These are phyloP conservation scores for Drosophila leonis DNA, from an alignment of 2,888 invertebrate genomes.

Conservation along the genomic window DNA sequence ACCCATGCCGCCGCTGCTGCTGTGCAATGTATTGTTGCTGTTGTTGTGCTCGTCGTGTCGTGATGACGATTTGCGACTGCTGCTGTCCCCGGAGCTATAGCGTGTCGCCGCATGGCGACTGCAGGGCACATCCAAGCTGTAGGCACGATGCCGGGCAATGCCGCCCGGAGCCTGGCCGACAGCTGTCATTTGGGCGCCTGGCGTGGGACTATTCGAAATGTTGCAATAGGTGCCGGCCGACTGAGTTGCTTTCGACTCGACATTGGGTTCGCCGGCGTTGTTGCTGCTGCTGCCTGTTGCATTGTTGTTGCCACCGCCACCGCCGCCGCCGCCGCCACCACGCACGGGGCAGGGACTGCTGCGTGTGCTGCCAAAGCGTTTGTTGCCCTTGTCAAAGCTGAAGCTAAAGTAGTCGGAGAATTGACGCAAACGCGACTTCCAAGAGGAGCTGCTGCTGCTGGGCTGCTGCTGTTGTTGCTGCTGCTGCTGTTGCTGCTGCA, in stretches of 20 bases:
- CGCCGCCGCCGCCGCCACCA: no score
- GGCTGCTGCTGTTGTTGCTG: slow-evolving; percentile 41
- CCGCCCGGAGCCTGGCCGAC: slow-evolving; percentile 35
- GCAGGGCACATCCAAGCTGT: slow-evolving; percentile 85
- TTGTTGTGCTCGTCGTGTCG: slow-evolving; percentile 84
- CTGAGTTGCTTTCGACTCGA: neutral
- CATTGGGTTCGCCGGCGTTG: neutral
- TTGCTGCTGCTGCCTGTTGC: slow-evolving; percentile 13
- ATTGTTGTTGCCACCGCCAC: slow-evolving; percentile 67
- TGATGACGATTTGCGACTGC: slow-evolving; percentile 84
- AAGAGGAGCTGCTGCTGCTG: slow-evolving; percentile 67
- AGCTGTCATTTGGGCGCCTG: slow-evolving; percentile 35
- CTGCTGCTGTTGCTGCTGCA: slow-evolving; percentile 60
- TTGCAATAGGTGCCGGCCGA: slow-evolving; percentile 77
- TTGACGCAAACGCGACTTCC: slow-evolving; percentile 85
- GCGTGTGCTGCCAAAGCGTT: slow-evolving; percentile 84
- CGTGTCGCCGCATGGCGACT: slow-evolving; percentile 73
- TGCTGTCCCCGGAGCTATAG: slow-evolving; percentile 84
- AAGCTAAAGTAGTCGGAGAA: slow-evolving; percentile 85
- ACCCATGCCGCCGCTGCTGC: slow-evolving; percentile 72
- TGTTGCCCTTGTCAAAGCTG: slow-evolving; percentile 84
- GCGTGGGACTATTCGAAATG: slow-evolving; percentile 83
- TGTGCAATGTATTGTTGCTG: slow-evolving; percentile 84
- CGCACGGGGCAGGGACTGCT: slow-evolving; percentile 83
- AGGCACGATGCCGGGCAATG: slow-evolving; percentile 80